Conservation (phyloP, 2,797 vertebrate genomes). For the Hipposideros larvatus region DNA sequence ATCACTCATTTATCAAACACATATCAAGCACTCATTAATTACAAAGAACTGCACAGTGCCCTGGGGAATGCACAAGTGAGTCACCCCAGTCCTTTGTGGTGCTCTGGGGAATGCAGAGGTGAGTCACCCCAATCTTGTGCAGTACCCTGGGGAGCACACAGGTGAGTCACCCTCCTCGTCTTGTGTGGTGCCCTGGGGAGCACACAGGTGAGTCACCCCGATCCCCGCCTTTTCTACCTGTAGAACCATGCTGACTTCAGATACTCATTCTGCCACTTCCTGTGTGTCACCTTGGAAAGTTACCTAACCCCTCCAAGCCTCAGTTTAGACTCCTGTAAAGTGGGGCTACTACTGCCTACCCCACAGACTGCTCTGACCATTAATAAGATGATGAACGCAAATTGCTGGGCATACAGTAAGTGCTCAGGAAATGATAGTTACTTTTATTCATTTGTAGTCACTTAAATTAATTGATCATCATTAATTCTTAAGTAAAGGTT, state of each 20-base stretch:
- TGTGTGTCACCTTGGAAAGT: not conserved
- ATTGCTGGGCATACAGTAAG: not conserved
- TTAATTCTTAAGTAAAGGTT: not conserved
- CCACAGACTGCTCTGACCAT: not conserved
- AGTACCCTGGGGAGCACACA: too few species aligned
- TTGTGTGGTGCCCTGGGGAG: too few species aligned
- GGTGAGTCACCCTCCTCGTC: too few species aligned
- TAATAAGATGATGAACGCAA: not conserved
- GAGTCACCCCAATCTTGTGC: not conserved
- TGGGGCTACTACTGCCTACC: not conserved
- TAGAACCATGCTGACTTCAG: not conserved
- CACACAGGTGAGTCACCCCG: too few species aligned
- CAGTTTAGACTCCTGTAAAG: not conserved
- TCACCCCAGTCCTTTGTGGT: not conserved
- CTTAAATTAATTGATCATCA: not conserved
- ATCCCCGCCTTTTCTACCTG: not conserved
- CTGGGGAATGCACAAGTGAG: too few species aligned
- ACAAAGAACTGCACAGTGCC: not conserved
- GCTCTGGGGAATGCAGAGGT: too few species aligned
- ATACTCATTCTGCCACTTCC: not conserved
- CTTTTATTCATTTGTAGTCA: not conserved
- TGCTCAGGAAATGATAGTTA: not conserved
- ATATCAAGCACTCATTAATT: not conserved
- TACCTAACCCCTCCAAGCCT: not conserved
- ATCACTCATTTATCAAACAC: slow-evolving; percentile 3